Evolutionary conservation across 2,888 invertebrate genomes (phyloP).

Genomic region (Orthosia gracilis): DNA sequence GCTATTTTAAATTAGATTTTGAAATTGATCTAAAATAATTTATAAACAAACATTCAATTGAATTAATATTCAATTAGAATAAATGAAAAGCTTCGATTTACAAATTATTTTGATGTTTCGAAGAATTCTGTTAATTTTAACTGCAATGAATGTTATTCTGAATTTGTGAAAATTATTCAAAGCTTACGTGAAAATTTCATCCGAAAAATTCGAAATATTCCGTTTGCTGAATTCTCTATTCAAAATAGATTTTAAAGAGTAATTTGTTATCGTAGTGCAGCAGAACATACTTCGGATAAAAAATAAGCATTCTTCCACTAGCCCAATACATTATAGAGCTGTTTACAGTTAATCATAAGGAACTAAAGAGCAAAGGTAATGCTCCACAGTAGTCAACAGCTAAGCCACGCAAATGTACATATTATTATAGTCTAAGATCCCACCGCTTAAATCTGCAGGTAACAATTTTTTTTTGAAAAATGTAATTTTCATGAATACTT

Average conservation of each 20-base stretch:
- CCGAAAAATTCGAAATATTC: background rate
- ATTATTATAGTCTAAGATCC: too few species aligned
- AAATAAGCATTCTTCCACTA: background rate
- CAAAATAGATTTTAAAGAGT: background rate
- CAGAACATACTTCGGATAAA: background rate
- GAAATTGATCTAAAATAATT: background rate
- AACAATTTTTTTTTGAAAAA: too few species aligned
- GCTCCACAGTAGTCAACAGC: too few species aligned
- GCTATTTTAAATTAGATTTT: background rate
- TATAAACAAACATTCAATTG: background rate
- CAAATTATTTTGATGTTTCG: constrained; percentile 1
- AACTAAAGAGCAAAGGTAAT: too few species aligned
- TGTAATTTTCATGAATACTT: too few species aligned
- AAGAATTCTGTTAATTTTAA: constrained; percentile 2
- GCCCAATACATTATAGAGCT: too few species aligned
- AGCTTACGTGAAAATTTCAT: background rate
- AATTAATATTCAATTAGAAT: constrained; percentile 3
- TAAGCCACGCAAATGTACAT: too few species aligned
- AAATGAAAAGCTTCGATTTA: background rate
- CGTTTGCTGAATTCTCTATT: background rate
- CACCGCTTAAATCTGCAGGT: too few species aligned
- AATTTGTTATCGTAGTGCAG: background rate
- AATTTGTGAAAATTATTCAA: background rate
- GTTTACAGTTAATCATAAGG: background rate
- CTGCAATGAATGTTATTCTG: background rate